phyloP scores from a whole-genome alignment of 2,888 invertebrate species.

The Prosapia bicincta region DNA sequence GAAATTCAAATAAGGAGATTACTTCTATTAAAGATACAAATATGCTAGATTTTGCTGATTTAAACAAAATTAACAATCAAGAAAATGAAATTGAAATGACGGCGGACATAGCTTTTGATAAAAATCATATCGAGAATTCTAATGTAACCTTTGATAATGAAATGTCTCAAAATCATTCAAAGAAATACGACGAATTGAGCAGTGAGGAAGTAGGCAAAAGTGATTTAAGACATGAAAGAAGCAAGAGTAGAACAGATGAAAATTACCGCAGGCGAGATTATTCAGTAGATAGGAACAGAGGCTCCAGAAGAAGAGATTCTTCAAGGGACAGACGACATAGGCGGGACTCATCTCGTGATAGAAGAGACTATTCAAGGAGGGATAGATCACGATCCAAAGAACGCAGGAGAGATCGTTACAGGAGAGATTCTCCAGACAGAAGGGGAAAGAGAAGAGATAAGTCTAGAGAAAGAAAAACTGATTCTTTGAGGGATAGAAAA shows the following conservation, averaged over 20 bases:
- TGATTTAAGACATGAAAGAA: slow-evolving; percentile 7
- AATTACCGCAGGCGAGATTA: slow-evolving; percentile 10
- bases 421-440: slow-evolving; percentile 17
- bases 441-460: slow-evolving; percentile 13
- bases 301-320: slow-evolving; percentile 14
- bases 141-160: slow-evolving; percentile 6
- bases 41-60: no score
- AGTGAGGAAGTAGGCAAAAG: background rate
- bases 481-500: slow-evolving; percentile 14
- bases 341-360: slow-evolving; percentile 28
- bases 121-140: slow-evolving; percentile 15
- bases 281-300: slow-evolving; percentile 12
- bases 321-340: slow-evolving; percentile 28
- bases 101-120: background rate
- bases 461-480: slow-evolving; percentile 15
- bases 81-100: background rate
- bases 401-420: slow-evolving; percentile 10
- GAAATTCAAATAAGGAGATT: background rate
- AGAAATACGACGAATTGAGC: slow-evolving; percentile 2
- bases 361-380: slow-evolving; percentile 14
- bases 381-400: slow-evolving; percentile 17
- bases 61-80: no score
- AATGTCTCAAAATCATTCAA: background rate
- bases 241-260: background rate
- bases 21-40: no score